Evolutionary conservation across 2,113 vertebrate genomes (phyloP).

Genomic region (Gambusia affinis): DNA sequence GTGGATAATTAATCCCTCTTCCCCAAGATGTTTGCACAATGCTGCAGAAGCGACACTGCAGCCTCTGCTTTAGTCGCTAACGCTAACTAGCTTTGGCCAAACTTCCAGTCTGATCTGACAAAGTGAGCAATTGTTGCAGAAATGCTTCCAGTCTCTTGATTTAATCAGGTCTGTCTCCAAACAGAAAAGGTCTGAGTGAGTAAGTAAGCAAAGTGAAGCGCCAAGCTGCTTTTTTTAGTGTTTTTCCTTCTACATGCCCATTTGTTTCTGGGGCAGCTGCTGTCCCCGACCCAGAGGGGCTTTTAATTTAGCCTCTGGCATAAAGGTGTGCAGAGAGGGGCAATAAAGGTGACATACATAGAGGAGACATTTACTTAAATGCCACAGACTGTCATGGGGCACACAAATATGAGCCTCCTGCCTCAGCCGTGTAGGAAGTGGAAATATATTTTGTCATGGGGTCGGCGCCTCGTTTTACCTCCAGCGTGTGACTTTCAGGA

Average conservation of each 20-base stretch:
- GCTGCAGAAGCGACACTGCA: neutral
- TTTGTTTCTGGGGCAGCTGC: constrained; percentile 5
- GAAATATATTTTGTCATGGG: constrained; percentile 9
- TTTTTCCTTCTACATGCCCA: neutral
- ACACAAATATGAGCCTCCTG: constrained; percentile 9
- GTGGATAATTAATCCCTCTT: too few species aligned
- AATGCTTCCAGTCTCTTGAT: neutral
- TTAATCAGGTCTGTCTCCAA: neutral
- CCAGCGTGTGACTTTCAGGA: neutral
- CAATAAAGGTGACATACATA: constrained; percentile 9
- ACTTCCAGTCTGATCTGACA: neutral
- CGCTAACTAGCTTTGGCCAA: neutral
- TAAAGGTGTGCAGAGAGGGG: neutral
- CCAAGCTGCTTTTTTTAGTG: neutral
- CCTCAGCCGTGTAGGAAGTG: neutral
- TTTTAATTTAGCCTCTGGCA: constrained; percentile 8
- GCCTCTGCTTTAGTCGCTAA: neutral
- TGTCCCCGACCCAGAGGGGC: neutral
- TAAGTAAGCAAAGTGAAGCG: neutral
- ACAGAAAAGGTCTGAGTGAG: neutral
- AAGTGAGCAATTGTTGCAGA: neutral
- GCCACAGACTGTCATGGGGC: constrained; percentile 20
- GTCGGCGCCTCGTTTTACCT: constrained; percentile 6
- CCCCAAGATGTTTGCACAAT: too few species aligned
- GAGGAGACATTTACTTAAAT: constrained; percentile 29